Evolutionary conservation across 2,797 vertebrate genomes (phyloP).

Genomic region (Ficedula albicollis): DNA sequence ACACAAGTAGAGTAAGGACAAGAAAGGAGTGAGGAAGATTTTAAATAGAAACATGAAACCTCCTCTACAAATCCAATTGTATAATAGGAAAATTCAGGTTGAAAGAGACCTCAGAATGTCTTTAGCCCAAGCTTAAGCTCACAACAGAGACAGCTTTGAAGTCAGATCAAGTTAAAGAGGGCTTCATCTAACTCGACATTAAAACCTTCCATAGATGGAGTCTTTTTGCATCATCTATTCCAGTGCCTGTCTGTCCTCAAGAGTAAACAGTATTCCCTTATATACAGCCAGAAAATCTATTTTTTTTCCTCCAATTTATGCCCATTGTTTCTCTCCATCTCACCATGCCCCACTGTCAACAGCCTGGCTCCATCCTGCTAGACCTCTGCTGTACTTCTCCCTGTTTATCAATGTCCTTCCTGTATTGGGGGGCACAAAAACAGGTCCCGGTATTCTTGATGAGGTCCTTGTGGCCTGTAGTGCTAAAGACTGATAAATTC

Average conservation of each 20-base stretch:
- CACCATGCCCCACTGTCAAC: not conserved
- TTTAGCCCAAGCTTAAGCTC: not conserved
- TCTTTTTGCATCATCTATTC: not conserved
- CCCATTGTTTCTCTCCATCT: not conserved
- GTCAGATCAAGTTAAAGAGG: not conserved
- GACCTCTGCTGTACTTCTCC: not conserved
- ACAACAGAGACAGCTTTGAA: not conserved
- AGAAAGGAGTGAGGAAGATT: not conserved
- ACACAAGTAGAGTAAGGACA: not conserved
- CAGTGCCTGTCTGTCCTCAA: not conserved
- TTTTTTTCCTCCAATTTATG: not conserved
- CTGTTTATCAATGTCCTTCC: not conserved
- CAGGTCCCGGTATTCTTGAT: not conserved
- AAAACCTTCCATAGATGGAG: not conserved
- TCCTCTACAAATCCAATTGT: not conserved
- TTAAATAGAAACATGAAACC: not conserved
- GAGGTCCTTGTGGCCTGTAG: not conserved
- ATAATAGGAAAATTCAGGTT: not conserved
- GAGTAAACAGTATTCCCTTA: not conserved
- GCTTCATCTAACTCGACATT: not conserved
- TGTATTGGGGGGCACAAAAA: not conserved
- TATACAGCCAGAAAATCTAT: not conserved
- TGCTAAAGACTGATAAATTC: not conserved
- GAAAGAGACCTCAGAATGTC: not conserved
- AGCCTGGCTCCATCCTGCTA: not conserved